phyloP scores from a whole-genome alignment of 2,888 invertebrate genomes.

The Zele albiditarsus region DNA sequence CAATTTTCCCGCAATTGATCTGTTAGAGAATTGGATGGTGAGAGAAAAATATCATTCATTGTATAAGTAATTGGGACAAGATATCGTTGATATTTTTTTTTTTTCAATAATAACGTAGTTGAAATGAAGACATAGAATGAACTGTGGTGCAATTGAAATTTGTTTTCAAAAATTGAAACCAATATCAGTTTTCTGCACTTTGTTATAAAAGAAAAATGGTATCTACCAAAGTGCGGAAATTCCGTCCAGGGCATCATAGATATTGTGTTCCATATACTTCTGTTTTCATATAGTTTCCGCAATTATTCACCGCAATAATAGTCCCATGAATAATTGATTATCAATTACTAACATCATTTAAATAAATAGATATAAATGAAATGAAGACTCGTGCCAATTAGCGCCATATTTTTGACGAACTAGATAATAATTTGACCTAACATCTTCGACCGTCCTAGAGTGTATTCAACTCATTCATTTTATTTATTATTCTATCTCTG shows the following conservation, averaged over 20 bases:
- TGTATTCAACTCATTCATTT: not conserved
- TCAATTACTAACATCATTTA: conserved; percentile 31
- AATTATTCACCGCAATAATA: conserved; percentile 4
- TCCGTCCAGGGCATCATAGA: conserved; percentile 51
- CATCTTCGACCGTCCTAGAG: conserved; percentile 44
- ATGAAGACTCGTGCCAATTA: not conserved
- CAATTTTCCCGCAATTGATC: not conserved
- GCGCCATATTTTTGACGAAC: not conserved
- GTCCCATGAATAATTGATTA: conserved; percentile 22
- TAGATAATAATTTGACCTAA: not conserved
- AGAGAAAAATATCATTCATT: conserved; percentile 7
- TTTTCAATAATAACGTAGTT: not conserved
- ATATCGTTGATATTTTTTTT: conserved; percentile 3
- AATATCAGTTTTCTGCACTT: not conserved
- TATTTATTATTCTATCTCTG: not conserved
- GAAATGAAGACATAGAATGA: not conserved
- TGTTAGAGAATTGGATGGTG: conserved; percentile 1
- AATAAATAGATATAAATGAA: conserved; percentile 30
- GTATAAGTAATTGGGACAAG: not conserved
- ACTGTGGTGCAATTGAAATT: not conserved
- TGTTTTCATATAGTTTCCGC: conserved; percentile 32
- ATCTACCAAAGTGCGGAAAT: conserved; percentile 18
- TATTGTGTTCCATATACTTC: conserved; percentile 1
- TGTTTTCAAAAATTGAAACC: not conserved
- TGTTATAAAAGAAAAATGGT: conserved; percentile 21